Conservation (phyloP, 2,113 vertebrate species). For the Centrocercus urophasianus region DNA sequence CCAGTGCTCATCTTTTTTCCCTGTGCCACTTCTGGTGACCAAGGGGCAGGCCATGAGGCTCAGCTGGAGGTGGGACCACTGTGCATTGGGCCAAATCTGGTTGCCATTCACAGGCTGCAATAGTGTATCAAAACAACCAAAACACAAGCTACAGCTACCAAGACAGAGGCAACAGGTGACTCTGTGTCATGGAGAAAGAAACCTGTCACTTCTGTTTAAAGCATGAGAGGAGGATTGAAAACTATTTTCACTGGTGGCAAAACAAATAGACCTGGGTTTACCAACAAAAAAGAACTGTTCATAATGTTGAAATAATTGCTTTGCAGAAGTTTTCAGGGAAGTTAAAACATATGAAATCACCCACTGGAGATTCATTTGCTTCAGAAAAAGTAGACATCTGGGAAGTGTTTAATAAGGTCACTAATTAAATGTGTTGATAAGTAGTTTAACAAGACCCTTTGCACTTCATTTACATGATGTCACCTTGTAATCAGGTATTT, state of each 20-base stretch:
- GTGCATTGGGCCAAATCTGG: background rate
- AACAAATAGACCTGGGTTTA: background rate
- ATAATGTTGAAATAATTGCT: background rate
- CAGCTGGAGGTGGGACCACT: background rate
- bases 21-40: background rate
- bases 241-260: background rate
- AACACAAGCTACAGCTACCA: background rate
- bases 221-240: background rate
- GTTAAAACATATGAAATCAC: slow-evolving; percentile 41
- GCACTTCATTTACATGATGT: slow-evolving; percentile 35
- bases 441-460: slow-evolving; percentile 35
- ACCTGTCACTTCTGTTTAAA: background rate
- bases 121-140: background rate
- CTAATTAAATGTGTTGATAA: slow-evolving; percentile 73
- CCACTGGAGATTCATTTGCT: slow-evolving; percentile 23
- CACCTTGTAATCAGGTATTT: background rate
- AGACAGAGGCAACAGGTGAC: background rate
- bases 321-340: slow-evolving; percentile 17
- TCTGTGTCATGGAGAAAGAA: background rate
- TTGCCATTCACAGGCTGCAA: background rate
- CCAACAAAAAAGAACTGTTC: background rate
- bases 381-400: slow-evolving; percentile 4
- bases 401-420: slow-evolving; percentile 24
- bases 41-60: background rate
- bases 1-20: background rate